Conservation (phyloP, 2,113 vertebrate genomes). For the Alligator sinensis region DNA sequence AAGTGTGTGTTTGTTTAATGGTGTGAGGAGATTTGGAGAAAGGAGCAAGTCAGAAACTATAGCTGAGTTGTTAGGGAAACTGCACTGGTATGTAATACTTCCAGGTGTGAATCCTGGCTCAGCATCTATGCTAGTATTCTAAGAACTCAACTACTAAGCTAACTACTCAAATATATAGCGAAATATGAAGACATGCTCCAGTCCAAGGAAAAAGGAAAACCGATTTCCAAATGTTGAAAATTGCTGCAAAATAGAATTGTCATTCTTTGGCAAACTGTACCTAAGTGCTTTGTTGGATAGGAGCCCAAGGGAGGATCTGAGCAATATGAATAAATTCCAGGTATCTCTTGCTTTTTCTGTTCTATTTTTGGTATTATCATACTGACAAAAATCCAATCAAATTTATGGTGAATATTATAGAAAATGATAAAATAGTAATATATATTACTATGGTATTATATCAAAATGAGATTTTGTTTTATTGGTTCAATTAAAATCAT, state of each 20-base stretch:
- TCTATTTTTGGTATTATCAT: background rate
- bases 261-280: background rate
- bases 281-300: background rate
- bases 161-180: background rate
- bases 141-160: background rate
- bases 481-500: background rate
- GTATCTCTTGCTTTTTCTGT: background rate
- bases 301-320: background rate
- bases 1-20: background rate
- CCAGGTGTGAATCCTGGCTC: background rate
- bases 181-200: background rate
- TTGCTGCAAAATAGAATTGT: background rate
- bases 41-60: background rate
- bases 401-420: background rate
- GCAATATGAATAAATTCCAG: background rate
- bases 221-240: background rate
- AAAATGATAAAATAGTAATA: background rate
- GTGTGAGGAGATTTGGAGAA: fast-evolving
- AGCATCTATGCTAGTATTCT: background rate
- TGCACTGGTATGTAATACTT: no score
- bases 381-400: background rate
- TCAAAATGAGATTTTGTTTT: background rate
- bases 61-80: background rate
- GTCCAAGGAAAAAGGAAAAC: background rate
- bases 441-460: background rate